phyloP scores from a whole-genome alignment of 2,888 invertebrate genomes.

The Drosophila multiciliata region DNA sequence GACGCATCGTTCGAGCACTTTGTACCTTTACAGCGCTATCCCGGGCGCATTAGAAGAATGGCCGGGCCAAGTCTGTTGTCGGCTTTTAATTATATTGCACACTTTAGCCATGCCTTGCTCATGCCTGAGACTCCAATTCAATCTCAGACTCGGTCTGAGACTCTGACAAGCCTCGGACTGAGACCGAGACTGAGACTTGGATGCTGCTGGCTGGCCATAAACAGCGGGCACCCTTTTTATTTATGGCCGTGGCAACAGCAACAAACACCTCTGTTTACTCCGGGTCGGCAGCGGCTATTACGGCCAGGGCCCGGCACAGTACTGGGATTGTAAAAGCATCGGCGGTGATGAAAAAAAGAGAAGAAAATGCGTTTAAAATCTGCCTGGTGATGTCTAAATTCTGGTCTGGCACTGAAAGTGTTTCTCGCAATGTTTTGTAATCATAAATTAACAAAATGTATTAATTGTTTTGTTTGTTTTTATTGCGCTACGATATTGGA shows the following conservation, averaged over 20 bases:
- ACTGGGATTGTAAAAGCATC: constrained; percentile 48
- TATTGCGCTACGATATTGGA: constrained; percentile 72
- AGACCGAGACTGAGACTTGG: constrained; percentile 26
- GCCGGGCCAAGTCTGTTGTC: constrained; percentile 74
- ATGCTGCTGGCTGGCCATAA: constrained; percentile 72
- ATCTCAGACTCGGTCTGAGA: constrained; percentile 23
- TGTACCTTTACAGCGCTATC: constrained; percentile 72
- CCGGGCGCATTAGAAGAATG: constrained; percentile 74
- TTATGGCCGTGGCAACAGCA: constrained; percentile 73
- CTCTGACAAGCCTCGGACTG: constrained; percentile 25
- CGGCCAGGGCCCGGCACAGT: constrained; percentile 17
- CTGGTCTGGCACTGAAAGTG: constrained; percentile 68
- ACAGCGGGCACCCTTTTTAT: constrained; percentile 80
- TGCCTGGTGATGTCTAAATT: constrained; percentile 78
- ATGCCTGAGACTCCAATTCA: constrained; percentile 33
- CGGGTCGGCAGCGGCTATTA: constrained; percentile 32
- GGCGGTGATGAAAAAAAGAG: constrained; percentile 27
- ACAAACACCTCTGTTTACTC: constrained; percentile 78
- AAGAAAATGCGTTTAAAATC: constrained; percentile 48
- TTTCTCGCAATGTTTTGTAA: constrained; percentile 79
- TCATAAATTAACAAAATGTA: constrained; percentile 83
- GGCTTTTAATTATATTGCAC: constrained; percentile 84
- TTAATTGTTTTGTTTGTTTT: constrained; percentile 82
- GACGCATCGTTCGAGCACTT: constrained; percentile 51
- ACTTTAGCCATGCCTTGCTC: constrained; percentile 78